Evolutionary conservation across 2,888 invertebrate species (phyloP).

Genomic region (Heliconius ethilla): DNA sequence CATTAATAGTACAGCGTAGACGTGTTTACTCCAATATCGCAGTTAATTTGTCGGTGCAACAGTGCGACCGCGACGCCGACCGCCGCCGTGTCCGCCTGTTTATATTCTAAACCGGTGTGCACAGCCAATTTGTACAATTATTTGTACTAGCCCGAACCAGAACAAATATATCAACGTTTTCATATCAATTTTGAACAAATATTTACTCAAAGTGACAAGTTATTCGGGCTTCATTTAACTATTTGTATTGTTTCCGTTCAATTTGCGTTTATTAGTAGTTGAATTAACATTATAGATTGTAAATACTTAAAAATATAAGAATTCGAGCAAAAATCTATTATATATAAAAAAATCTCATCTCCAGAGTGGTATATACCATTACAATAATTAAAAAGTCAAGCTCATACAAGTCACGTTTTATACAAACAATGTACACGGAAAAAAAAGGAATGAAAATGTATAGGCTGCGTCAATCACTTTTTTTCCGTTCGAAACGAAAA

Average conservation of each 20-base stretch:
- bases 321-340: not conserved
- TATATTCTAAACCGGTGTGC: slow-evolving; percentile 56
- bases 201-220: slow-evolving; percentile 24
- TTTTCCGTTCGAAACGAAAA: slow-evolving; percentile 54
- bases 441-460: slow-evolving; percentile 38
- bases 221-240: slow-evolving; percentile 19
- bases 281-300: not conserved
- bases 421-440: slow-evolving; percentile 26
- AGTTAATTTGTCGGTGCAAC: slow-evolving; percentile 36
- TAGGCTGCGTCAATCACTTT: slow-evolving; percentile 57
- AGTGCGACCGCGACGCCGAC: slow-evolving; percentile 36
- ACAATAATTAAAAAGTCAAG: slow-evolving; percentile 24
- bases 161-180: slow-evolving; percentile 35
- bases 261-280: not conserved
- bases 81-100: slow-evolving; percentile 46
- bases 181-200: slow-evolving; percentile 39
- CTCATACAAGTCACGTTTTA: slow-evolving; percentile 29
- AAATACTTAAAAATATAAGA: not conserved
- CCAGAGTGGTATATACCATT: not conserved
- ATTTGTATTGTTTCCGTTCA: slow-evolving; percentile 2
- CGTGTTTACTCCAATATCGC: slow-evolving; percentile 30
- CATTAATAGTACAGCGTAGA: slow-evolving; percentile 19
- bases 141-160: slow-evolving; percentile 52
- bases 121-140: slow-evolving; percentile 65
- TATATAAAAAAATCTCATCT: not conserved